phyloP scores from a whole-genome alignment of 2,888 invertebrate genomes.

The Gisinianus flammeolus region DNA sequence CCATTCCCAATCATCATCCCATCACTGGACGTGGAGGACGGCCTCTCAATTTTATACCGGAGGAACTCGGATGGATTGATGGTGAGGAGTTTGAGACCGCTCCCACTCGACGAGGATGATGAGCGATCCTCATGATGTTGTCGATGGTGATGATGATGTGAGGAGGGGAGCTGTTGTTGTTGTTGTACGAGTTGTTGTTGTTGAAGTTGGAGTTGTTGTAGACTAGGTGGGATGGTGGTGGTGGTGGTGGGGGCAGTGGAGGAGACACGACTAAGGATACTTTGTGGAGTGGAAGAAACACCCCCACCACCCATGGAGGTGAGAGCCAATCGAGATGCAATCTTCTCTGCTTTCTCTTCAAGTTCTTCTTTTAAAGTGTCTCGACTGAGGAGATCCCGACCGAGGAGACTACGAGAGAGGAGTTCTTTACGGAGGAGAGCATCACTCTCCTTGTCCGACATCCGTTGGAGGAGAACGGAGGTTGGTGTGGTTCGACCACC shows the following conservation, averaged over 20 bases:
- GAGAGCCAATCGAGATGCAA: constrained; percentile 39
- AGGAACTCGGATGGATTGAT: constrained; percentile 68
- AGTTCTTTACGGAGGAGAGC: constrained; percentile 55
- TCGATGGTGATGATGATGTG: constrained; percentile 64
- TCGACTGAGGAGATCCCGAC: constrained; percentile 49
- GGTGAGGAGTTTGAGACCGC: constrained; percentile 68
- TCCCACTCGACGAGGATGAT: constrained; percentile 73
- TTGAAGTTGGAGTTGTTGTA: constrained; percentile 2
- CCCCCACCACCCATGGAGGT: background rate
- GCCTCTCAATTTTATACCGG: constrained; percentile 82
- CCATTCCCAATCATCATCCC: constrained; percentile 53
- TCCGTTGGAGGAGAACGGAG: constrained; percentile 53
- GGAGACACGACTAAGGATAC: background rate
- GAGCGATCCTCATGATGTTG: constrained; percentile 61
- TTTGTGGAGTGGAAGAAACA: background rate
- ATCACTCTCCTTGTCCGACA: constrained; percentile 52
- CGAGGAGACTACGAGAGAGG: constrained; percentile 54
- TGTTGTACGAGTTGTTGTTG: constrained; percentile 26
- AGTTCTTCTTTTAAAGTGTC: constrained; percentile 56
- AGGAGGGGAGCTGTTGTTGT: constrained; percentile 62
- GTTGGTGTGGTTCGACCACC: constrained; percentile 55
- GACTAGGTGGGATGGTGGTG: background rate
- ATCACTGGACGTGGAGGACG: constrained; percentile 65
- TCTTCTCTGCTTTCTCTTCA: constrained; percentile 55
- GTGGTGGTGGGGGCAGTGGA: background rate